Conservation (phyloP, 2,113 vertebrate species). For the Vulpes vulpes region DNA sequence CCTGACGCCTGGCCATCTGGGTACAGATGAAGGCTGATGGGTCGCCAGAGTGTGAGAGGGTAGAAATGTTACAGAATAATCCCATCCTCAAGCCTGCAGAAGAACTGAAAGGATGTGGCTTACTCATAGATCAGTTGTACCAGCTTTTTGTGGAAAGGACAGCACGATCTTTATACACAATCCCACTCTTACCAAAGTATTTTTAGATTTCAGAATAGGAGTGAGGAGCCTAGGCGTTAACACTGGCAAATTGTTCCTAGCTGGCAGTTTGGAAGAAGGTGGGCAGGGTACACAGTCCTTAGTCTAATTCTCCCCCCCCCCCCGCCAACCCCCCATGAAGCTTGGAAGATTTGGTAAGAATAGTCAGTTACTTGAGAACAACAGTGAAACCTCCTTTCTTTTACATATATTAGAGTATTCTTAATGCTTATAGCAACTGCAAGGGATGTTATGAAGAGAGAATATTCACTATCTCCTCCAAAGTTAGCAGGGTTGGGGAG, state of each 20-base stretch:
- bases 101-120: constrained; percentile 42
- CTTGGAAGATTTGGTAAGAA: constrained; percentile 40
- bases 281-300: neutral
- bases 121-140: constrained; percentile 62
- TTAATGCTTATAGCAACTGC: constrained; percentile 6
- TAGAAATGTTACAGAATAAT: constrained; percentile 30
- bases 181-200: neutral
- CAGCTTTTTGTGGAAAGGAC: constrained; percentile 57
- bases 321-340: neutral
- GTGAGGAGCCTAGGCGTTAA: neutral
- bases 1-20: neutral
- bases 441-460: neutral
- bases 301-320: neutral
- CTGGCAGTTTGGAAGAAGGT: neutral
- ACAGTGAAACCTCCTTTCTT: neutral
- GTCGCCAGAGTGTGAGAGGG: neutral
- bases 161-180: constrained; percentile 59
- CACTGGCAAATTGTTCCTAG: neutral
- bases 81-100: neutral
- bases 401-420: neutral
- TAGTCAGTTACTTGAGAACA: neutral
- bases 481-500: neutral
- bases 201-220: constrained; percentile 57
- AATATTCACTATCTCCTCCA: neutral
- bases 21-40: neutral